A percentile compares a stretch with the other conserved stretches of the same genome.
These are phyloP conservation scores for Sebastiscus albofasciatus DNA, from an alignment of 2,797 vertebrate species.

Conservation along the genomic window DNA sequence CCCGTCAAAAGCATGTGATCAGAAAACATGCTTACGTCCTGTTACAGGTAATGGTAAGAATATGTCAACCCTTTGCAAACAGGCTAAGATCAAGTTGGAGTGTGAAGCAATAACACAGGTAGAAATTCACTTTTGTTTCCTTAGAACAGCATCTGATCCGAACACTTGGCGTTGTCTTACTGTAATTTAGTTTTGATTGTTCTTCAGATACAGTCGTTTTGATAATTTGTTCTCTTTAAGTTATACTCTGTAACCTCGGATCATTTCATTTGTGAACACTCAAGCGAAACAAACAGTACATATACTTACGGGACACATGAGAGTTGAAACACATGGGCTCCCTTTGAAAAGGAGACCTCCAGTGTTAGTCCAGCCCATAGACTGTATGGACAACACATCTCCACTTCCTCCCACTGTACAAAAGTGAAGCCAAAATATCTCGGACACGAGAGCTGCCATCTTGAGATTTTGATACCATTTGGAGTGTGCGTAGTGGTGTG, in stretches of 20 bases:
- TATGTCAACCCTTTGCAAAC: background rate
- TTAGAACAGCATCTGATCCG: background rate
- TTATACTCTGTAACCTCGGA: background rate
- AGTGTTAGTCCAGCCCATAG: background rate
- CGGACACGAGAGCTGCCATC: too few species aligned
- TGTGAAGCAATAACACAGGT: background rate
- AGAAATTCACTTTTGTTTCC: background rate
- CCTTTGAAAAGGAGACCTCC: background rate
- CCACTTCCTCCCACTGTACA: too few species aligned
- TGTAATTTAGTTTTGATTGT: background rate
- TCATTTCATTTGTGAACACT: background rate
- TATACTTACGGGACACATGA: background rate
- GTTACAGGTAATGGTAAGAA: background rate
- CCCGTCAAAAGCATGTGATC: constrained; percentile 29
- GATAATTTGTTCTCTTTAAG: background rate
- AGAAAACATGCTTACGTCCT: constrained; percentile 7
- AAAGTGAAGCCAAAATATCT: too few species aligned
- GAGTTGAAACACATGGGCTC: background rate
- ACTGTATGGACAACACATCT: too few species aligned
- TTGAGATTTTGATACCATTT: too few species aligned
- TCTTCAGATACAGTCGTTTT: constrained; percentile 3
- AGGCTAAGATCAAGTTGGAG: background rate
- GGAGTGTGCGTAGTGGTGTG: too few species aligned
- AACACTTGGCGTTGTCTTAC: background rate
- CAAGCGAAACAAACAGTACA: background rate